Evolutionary conservation across 2,113 vertebrate species (phyloP), one percentile per base, ranked within the genome.

Genomic region (Guaruba guarouba): DNA sequence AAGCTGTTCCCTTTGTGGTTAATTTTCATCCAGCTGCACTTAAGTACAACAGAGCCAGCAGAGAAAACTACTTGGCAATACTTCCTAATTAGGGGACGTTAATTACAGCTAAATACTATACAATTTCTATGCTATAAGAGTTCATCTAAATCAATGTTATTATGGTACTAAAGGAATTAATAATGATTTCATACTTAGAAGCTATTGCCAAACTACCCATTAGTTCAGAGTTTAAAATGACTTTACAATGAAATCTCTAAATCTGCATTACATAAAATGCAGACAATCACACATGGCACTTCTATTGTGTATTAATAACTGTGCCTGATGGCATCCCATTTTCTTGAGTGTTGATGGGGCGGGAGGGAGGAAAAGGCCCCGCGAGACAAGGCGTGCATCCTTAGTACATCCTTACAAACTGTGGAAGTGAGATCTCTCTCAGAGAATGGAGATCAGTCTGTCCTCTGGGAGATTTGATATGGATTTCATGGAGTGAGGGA

Each of bases 91-190:
- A 98, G 97, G 95, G 96, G 97, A 97, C 95, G 96, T 98, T 98
- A 98, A 98, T 98, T 98, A 98, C 95, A 96, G 96, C 97, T 98
- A 98, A 98, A 98, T 97, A 97, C 97, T 94, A 96, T 96, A 97
- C 88, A 97, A 95, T 98, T 98, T 97, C 96, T 94, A 90, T 95
- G 96, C 97, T 97, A 96, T 87, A 98, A 97, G 97, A 86, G 95
- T 97, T 97, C 97, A 97, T 97, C 96, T 98, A 97, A 98, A 98
- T 98, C 97, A 97, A 97, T 96, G 98, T 97, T 97, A 98, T 98
- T 97, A 97, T 74, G 92, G 96, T 67, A 90, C 95, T 97, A 96
- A 97, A 97, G 92, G 96, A 98, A 98, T 98, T 98, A 98, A 98
- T 97, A 98, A 98, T 92, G 86, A 97, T 97, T 97, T 98, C 95